Base-by-base conservation (phyloP, 2,797 vertebrate genomes). In the Tangara arthus region DNA sequence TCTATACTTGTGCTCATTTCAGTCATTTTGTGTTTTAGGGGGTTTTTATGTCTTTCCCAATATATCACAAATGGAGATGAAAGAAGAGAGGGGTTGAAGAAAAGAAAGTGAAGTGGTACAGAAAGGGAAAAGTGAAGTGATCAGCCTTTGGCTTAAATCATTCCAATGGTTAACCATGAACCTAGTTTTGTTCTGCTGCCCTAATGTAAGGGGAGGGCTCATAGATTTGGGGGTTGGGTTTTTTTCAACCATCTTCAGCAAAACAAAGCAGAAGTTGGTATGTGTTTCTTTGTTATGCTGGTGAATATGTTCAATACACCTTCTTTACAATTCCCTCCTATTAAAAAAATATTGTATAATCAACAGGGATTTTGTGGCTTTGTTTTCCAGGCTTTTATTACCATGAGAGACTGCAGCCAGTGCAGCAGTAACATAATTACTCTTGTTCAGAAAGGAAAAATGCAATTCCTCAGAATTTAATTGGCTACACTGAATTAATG, bases 401-500 rank as follows among this genome's bases (percentile, higher is more conserved):
- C 28, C 59, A 84, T 30, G 32, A 47, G 44, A 9, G 12, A 52
- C 30, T 52, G 39, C 46, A 82, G 42, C 35, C 19, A 4, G 42
- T 69, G 42, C 68, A 82, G 75, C 46, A 80, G 57, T 15, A 9
- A 34, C 28, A 24, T 76, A 93, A 93, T 89, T 89, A 69, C 57
- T 72, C 49, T 72, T 3, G 8, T 83, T 91, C 72, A 65, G 69
- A 59, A 61, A 88, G 39, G n/a, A 92, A 94, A 89, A 82, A 87
- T 81, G 44, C 73, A 90, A 34, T 75, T 94, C 50, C 53, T 83
- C 3, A 2, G 35, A 93, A 87, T 84, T 93, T 93, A 94, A 85
- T 92, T 94, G 49, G 63, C 69, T 87, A 47, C 4, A 0, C 49
- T 94, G 69, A 93, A 96, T 96, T 94, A 91, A 95, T 83, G 44